Base-by-base conservation (phyloP, 2,113 vertebrate species). In the Tilapia sparmanii region DNA sequence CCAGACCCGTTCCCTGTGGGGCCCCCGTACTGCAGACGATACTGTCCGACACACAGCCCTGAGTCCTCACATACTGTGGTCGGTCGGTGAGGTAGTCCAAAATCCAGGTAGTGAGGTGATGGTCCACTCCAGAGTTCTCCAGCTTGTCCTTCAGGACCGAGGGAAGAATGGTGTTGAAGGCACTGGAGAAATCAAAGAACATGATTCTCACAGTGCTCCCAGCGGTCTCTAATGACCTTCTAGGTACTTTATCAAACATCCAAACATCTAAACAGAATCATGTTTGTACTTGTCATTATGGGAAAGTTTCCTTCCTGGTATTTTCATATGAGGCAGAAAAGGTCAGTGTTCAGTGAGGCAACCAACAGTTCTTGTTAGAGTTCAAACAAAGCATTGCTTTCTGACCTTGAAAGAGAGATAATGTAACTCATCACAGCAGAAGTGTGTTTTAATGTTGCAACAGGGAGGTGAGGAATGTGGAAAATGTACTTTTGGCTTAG, bases 381-480 rank as follows among this genome's bases (percentile, higher is more conserved):
- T 55, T 57, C 5, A 73, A 45, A 19, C 54, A 82, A 79, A 84
- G 19, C 2, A 22, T 29, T 50, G 22, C 52, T 26, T 38, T 87
- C 42, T 82, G 73, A 86, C 84, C 87, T 88, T 86, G 57, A 19
- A 52, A 59, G 4, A 71, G 13, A 87, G 71, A 91, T 88, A 86
- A 66, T 29, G 15, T 66, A n/a, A 59, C 4, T 61, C 11, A 53
- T 55, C 53, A 61, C 2, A 13, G 31, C 4, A 63, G 50, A n/a
- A 86, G 80, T 84, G n/a, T 24, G 38, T 66, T 35, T 3, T 68
- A 18, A 55, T 84, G 19, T 82, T 31, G n/a, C 26, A 82, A 83
- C 4, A 50, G 8, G 8, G 4, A 33, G 26, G 19, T 15, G 22
- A 54, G 40, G 31, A 88, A 86, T 52, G 22, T 73, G 18, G 12